Evolutionary conservation across 2,113 vertebrate species (phyloP).

Genomic region (Strigops habroptila): DNA sequence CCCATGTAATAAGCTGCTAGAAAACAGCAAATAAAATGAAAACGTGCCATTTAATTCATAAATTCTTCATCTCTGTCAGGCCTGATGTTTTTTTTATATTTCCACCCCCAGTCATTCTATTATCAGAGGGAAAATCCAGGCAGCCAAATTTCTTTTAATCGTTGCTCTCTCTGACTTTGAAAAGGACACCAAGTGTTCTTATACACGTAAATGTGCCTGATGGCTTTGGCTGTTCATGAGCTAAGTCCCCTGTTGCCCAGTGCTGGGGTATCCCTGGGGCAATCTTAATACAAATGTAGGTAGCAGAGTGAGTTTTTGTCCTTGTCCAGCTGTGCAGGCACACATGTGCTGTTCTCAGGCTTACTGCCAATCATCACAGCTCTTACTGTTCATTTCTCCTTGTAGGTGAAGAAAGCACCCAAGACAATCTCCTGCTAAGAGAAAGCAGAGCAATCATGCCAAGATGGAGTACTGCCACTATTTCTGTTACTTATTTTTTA

Average conservation of each 20-base stretch:
- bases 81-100: not conserved
- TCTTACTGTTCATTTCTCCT: slow-evolving; percentile 7
- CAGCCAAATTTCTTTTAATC: slow-evolving; percentile 12
- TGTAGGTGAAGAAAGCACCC: not conserved
- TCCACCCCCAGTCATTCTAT: slow-evolving; percentile 11
- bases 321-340: slow-evolving; percentile 45
- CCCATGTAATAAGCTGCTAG: slow-evolving; percentile 10
- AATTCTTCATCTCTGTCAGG: not conserved
- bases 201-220: not conserved
- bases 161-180: slow-evolving; percentile 1
- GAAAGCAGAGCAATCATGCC: not conserved
- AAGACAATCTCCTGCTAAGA: not conserved
- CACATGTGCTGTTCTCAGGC: slow-evolving; percentile 33
- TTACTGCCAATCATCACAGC: slow-evolving; percentile 1
- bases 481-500: not conserved
- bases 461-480: not conserved
- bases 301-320: not conserved
- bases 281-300: slow-evolving; percentile 12
- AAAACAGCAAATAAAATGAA: slow-evolving; percentile 16
- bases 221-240: not conserved
- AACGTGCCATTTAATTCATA: slow-evolving; percentile 15
- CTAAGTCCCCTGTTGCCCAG: not conserved
- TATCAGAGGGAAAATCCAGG: not conserved
- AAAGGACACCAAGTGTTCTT: slow-evolving; percentile 28
- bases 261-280: not conserved